Base-by-base conservation (phyloP, 2,113 vertebrate genomes). In the Labeo rohita region DNA sequence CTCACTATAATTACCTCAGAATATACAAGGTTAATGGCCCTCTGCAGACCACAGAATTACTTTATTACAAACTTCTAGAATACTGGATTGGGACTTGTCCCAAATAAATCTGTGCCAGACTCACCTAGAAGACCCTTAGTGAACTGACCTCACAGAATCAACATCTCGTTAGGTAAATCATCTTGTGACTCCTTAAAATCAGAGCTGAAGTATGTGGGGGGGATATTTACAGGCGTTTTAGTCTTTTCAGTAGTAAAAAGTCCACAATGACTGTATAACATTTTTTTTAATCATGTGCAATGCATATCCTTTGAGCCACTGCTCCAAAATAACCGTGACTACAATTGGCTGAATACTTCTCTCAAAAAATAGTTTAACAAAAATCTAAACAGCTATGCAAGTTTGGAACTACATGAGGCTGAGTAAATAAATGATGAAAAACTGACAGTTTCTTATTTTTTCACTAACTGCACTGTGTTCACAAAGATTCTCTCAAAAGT, bases 11-110 rank as follows among this genome's bases (percentile, higher is more conserved):
- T 80, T 47, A 50, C 61, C 59, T 66, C 7, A 6, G 59, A 66
- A 81, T 49, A 74, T 74, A 77, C 49, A 77, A 77, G 75, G 75
- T 28, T 23, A 77, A 77, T 54, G 49, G 75, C 8, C 16, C 75
- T 36, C 75, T 34, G 18, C 15, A 77, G 75, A 54, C 50, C 75
- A 77, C 23, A 54, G 28, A 36, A 54, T 56, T 54, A 36, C 50
- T 54, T 77, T 28, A 54, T 54, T 77, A 54, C 28, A 54, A 18
- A 77, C 50, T 16, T 9, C 8, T 18, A 54, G 75, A 77, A 36
- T 6, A 34, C 23, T 77, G 75, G 28, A 52, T 36, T 16, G 75
- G 75, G 75, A 36, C 8, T 34, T 77, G 50, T 52, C 75, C 75
- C 28, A 77, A 52, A 77, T 54, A 77, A 36, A 50, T 52, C 75